These are phyloP conservation scores for Eulimnadia texana DNA, from an alignment of 1,140 invertebrate species.

Conservation along the genomic window DNA sequence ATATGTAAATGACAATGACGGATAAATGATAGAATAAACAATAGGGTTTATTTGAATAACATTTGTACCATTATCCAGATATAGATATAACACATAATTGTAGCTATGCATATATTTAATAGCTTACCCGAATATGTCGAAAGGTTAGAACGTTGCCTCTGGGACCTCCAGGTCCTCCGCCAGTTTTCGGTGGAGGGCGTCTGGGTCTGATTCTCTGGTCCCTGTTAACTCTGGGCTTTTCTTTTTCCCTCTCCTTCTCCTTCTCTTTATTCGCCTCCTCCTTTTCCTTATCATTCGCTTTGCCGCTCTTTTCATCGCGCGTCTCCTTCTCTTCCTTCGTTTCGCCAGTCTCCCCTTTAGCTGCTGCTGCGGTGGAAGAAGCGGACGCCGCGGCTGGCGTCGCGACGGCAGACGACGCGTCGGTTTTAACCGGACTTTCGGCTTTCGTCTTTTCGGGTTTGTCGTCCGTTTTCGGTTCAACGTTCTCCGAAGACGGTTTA, in stretches of 20 bases:
- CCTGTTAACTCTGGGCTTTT: conserved; percentile 14
- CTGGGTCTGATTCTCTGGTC: conserved; percentile 5
- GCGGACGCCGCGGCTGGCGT: background rate
- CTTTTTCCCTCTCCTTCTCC: conserved; percentile 4
- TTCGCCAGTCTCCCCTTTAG: conserved; percentile 10
- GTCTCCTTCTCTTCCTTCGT: conserved; percentile 23
- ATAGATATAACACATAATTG: too few species aligned
- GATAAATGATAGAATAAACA: too few species aligned
- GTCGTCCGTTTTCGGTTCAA: conserved; percentile 3
- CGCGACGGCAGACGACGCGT: background rate
- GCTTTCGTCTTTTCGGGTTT: conserved; percentile 1
- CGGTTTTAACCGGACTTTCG: background rate
- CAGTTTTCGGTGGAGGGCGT: conserved; percentile 6
- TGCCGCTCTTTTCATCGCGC: conserved; percentile 25
- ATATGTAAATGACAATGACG: too few species aligned
- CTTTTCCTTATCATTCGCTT: conserved; percentile 2
- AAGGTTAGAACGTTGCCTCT: conserved; percentile 39
- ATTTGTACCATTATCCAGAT: too few species aligned
- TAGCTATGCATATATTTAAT: too few species aligned
- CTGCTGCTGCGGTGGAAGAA: background rate
- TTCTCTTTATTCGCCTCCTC: background rate
- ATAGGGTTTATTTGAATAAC: too few species aligned
- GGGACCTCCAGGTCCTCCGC: background rate
- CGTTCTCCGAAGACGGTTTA: background rate
- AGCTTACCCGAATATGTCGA: conserved; percentile 44